Percentiles rank a stretch among this genome's conserved stretches.
These are phyloP conservation scores for Orycteropus afer DNA, from an alignment of 2,113 vertebrate genomes.

Conservation along the genomic window DNA sequence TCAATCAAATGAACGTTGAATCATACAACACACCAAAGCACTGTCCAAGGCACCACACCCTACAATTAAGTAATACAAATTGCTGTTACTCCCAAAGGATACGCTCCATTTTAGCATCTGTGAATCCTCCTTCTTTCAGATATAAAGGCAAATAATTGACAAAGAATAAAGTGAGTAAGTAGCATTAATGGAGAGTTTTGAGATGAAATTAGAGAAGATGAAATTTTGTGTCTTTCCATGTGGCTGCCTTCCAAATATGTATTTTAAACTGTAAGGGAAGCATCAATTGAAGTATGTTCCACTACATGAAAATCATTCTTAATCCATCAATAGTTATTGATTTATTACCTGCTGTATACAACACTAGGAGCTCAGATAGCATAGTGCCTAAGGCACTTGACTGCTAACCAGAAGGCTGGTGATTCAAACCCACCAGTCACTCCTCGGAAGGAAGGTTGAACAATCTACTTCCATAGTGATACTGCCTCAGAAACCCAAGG, in stretches of 20 bases:
- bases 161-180: neutral
- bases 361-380: too few species aligned
- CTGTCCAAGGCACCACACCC: conserved; percentile 73
- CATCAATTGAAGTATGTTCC: neutral
- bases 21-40: accelerated
- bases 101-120: neutral
- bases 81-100: neutral
- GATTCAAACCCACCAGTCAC: too few species aligned
- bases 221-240: neutral
- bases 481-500: too few species aligned
- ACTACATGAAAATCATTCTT: conserved; percentile 15
- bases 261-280: conserved; percentile 28
- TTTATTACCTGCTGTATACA: neutral
- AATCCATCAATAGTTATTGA: neutral
- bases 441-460: too few species aligned
- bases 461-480: too few species aligned
- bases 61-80: neutral
- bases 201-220: neutral
- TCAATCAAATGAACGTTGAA: neutral
- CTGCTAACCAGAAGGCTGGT: too few species aligned
- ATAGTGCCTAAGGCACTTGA: too few species aligned
- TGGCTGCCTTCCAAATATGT: neutral
- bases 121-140: neutral
- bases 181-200: neutral
- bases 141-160: neutral